These are phyloP conservation scores for Catamblyrhynchus diadema DNA, from an alignment of 2,797 vertebrate species.

Conservation along the genomic window DNA sequence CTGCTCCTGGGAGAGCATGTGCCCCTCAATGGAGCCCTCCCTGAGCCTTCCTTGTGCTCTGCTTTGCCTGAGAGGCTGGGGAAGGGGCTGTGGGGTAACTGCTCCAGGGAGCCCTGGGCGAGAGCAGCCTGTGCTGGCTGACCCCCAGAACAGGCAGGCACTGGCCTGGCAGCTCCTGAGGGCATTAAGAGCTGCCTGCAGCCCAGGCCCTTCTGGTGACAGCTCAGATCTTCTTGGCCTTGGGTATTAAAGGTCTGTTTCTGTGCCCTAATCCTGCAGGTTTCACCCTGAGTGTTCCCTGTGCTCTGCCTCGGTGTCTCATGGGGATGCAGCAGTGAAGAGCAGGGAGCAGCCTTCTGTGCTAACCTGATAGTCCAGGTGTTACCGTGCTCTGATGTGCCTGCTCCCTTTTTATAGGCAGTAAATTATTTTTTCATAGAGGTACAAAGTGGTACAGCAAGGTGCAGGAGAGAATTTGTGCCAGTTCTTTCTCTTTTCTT, in stretches of 20 bases:
- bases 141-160: not conserved
- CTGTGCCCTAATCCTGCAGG: not conserved
- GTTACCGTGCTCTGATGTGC: not conserved
- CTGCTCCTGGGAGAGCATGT: not conserved
- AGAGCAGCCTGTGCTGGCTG: not conserved
- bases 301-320: not conserved
- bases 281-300: not conserved
- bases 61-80: not conserved
- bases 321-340: not conserved
- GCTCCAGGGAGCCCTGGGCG: not conserved
- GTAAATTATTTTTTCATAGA: not conserved
- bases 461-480: not conserved
- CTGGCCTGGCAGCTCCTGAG: not conserved
- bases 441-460: not conserved
- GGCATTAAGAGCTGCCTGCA: not conserved
- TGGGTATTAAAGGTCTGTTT: not conserved
- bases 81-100: fast-evolving
- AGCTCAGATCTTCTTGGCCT: not conserved
- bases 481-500: not conserved
- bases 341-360: not conserved
- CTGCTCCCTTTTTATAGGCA: not conserved
- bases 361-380: not conserved
- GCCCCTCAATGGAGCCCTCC: fast-evolving
- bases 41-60: not conserved
- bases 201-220: not conserved